Conservation (phyloP, 2,797 vertebrate species). For the Lepus oiostolus region DNA sequence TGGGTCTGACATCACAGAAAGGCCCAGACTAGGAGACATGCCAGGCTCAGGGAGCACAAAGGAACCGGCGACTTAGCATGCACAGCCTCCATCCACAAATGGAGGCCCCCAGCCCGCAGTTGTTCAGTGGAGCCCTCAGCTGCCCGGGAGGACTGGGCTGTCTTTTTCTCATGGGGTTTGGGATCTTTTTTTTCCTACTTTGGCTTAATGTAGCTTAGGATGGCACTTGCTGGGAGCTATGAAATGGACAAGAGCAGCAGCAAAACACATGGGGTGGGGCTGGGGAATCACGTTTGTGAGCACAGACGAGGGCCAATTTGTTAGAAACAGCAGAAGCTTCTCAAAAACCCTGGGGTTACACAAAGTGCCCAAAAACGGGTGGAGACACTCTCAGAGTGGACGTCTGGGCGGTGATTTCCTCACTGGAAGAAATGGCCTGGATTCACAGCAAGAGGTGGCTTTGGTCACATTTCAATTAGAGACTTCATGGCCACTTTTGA, state of each 20-base stretch:
- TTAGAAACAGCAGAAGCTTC: background rate
- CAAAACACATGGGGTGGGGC: background rate
- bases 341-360: background rate
- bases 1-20: background rate
- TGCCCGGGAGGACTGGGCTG: background rate
- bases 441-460: slow-evolving; percentile 19
- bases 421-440: slow-evolving; percentile 34
- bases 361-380: background rate
- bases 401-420: background rate
- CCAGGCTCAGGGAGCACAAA: background rate
- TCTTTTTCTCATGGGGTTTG: slow-evolving; percentile 6
- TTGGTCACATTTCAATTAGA: slow-evolving; percentile 2
- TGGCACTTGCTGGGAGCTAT: background rate
- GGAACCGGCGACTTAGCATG: background rate
- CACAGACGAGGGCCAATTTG: background rate
- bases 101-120: background rate
- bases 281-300: background rate
- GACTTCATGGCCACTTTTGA: too few relatives aligned
- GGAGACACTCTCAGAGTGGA: background rate
- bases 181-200: background rate
- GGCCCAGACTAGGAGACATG: slow-evolving; percentile 7
- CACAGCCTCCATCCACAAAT: slow-evolving; percentile 1
- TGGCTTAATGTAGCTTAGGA: background rate
- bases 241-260: background rate
- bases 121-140: background rate